Conservation (phyloP, 2,113 vertebrate genomes). For the Odocoileus hemionus region DNA sequence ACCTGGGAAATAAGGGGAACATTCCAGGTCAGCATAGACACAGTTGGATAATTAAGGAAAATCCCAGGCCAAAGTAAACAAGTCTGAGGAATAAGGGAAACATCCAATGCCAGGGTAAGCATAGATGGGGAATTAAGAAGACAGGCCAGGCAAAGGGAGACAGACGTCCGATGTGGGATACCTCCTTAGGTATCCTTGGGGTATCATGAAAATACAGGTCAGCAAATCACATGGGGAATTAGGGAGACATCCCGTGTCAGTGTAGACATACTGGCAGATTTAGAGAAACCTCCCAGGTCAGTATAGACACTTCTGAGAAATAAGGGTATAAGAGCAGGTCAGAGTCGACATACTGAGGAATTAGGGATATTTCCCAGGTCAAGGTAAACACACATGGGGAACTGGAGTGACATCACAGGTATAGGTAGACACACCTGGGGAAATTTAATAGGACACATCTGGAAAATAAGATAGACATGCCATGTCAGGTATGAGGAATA, state of each 20-base stretch:
- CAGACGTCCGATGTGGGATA: fast-evolving
- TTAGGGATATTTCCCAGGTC: background rate
- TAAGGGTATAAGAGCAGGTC: background rate
- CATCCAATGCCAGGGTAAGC: background rate
- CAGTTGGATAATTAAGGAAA: background rate
- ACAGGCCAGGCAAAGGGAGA: background rate
- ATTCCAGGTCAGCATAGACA: background rate
- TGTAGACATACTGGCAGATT: background rate
- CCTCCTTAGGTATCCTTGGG: background rate
- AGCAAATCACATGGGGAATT: background rate
- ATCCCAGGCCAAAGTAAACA: background rate
- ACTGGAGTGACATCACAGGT: background rate
- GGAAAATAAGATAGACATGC: background rate
- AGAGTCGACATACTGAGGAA: background rate
- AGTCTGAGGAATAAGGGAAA: background rate
- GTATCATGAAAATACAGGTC: background rate
- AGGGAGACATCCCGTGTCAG: background rate
- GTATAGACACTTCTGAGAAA: background rate
- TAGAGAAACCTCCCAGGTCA: background rate
- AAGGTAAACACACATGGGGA: background rate
- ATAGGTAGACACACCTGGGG: background rate
- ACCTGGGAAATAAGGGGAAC: background rate
- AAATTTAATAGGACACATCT: background rate
- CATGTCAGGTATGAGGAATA: background rate
- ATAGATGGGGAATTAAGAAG: background rate